Evolutionary conservation across 2,113 vertebrate genomes (phyloP), one percentile per base, ranked within the genome.

Genomic region (Hippoglossus stenolepis): DNA sequence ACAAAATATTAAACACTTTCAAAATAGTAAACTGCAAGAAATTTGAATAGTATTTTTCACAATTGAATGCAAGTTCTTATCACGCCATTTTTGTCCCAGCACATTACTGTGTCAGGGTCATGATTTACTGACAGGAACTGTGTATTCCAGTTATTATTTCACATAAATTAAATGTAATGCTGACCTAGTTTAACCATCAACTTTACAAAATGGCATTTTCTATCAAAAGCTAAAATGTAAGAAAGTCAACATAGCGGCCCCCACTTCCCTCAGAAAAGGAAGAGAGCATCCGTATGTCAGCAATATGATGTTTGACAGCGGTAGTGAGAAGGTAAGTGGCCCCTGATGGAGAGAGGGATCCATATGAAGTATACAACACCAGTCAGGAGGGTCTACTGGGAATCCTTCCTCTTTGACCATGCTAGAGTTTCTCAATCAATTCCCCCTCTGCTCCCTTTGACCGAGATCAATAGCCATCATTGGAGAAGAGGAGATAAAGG

Each of bases 381-480:
- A 87, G 47, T 83, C 74, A 81, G 85, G 53, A 58, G 53, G 82
- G 82, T 71, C 85, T 61, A 10, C 43, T 78, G 87, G 90, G 90
- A 89, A 79, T 85, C 73, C 54, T 70, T 80, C 80, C 80, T 84
- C 65, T 87, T 85, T 83, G 71, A 80, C 86, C 67, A 75, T 70
- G 73, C 88, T 90, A 80, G 84, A 88, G 80, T 92, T 92, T 91
- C 90, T 82, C 79, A 88, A 87, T 94, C 91, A 92, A 91, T 93
- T 87, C 76, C 80, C 51, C 75, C 77, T 75, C 87, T 83, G 77
- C 83, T 70, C 38, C 63, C 61, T 88, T 68, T 90, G 89, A 89
- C 87, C 77, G 75, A 72, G 88, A 93, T 93, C 92, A 87, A 93
- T 92, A 87, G 28, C 64, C 69, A 88, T 89, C 89, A 91, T 85